Evolutionary conservation across 2,888 invertebrate species (phyloP), one percentile per base, ranked within the genome.

Genomic region (Glyphotaelius pellucidus): DNA sequence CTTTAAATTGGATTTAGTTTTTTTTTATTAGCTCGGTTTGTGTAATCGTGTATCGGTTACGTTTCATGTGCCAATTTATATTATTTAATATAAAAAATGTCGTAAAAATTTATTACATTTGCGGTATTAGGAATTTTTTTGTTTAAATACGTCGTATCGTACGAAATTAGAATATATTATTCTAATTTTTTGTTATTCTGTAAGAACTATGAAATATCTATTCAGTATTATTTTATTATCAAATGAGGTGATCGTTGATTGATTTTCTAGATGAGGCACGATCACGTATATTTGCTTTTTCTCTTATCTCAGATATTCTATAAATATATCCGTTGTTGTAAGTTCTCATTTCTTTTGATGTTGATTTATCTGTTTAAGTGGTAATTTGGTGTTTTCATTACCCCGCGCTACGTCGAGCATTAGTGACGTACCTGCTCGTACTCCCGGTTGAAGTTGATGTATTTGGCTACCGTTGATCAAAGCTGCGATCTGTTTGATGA

Each of bases 1-100:
- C 35, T 87, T 67, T 88, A 88, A 88, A 88, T 88, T 85, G 42
- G 67, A 9, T 67, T 67, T 89, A 89, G 38, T 89, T 89, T 89
- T 80, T 89, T 89, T 80, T 81, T 88, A 11, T 79, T 79, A 38
- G 11, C 35, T 89, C 38, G 80, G 80, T 89, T 30, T 25, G 38
- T 47, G 38, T 86, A 30, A 42, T 47, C 42, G 31, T 84, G 5
- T 47, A 67, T 88, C 12, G 35, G 79, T 67, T 88, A 88, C 88
- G 88, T 67, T 88, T 79, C 38, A 79, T 88, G 32, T 31, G 15
- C 88, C 67, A 35, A 88, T 88, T 14, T 67, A 88, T 88, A 88
- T 25, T 38, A 42, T 47, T 38, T 42, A 88, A 79, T 31, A 67
- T 35, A 79, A 87, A 87, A 87, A 67, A 30, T 31, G 42, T 31